A percentile compares a stretch with the other conserved stretches of the same genome.
These are phyloP conservation scores for Corythornis madagascariensis DNA, from an alignment of 2,113 vertebrate species.

Conservation along the genomic window DNA sequence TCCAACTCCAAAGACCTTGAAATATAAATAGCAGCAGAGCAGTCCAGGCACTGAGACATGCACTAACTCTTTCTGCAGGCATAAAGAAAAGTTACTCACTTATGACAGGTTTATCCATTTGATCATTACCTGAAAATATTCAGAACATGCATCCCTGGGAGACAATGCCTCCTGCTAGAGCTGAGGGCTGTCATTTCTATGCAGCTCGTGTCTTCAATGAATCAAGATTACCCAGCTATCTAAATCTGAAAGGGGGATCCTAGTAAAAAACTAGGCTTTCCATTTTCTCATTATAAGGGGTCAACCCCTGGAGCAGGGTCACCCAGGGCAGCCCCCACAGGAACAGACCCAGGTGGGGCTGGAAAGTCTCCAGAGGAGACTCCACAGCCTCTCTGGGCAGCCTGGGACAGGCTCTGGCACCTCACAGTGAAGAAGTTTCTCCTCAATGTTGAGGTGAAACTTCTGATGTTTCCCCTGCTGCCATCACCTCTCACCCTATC, in stretches of 20 bases:
- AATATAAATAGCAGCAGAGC: constrained; percentile 3
- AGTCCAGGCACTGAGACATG: neutral
- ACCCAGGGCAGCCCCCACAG: too few species aligned
- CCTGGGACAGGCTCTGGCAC: too few species aligned
- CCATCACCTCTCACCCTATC: too few species aligned
- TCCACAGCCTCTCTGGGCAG: too few species aligned
- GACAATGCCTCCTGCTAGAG: neutral
- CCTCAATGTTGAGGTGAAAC: too few species aligned
- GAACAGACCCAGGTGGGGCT: too few species aligned
- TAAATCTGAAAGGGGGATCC: neutral
- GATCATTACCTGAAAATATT: constrained; percentile 32
- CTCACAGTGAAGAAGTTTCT: too few species aligned
- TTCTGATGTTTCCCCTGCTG: too few species aligned
- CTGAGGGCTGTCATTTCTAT: constrained; percentile 36
- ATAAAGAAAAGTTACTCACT: constrained; percentile 5
- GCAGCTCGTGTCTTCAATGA: neutral
- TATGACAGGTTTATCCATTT: constrained; percentile 6
- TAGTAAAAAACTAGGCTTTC: neutral
- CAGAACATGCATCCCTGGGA: neutral
- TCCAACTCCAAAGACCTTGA: neutral
- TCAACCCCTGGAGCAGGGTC: neutral
- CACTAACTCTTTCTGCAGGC: neutral
- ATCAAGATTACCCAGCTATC: constrained; percentile 8
- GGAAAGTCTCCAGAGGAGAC: too few species aligned
- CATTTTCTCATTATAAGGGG: neutral